Evolutionary conservation across 2,797 vertebrate genomes (phyloP), one percentile per base, ranked within the genome.

Genomic region (Megaceryle alcyon): DNA sequence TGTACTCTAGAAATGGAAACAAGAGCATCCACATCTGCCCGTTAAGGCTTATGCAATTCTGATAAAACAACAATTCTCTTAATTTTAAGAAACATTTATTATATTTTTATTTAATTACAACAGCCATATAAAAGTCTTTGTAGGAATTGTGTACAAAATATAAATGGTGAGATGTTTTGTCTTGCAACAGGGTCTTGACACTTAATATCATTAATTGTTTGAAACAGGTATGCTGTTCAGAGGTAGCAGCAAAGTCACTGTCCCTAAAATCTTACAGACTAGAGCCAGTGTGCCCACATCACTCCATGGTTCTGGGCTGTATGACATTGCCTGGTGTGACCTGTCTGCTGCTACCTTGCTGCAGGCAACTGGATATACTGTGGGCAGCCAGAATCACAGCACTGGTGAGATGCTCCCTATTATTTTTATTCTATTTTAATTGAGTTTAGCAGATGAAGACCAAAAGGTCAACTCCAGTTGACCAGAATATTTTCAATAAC

Each of bases 1-100:
- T 39, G 6, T 77, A n/a, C 22, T 90, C 54, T 37, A 65, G 33
- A 68, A 84, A 83, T 23, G 25, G 46, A 86, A 96, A 69, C 39
- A 39, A 31, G 39, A 75, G 19, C 29, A 72, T 63, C 35, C 39
- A 60, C 35, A 46, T 60, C 28, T 43, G 29, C 28, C 22, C 28
- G 15, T 82, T 86, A 86, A 3, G 77, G 31, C 14, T 70, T 22
- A 51, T 44, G 44, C 41, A 79, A 41, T 75, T 87, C 18, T 60
- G 11, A 70, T 61, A 26, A 51, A 78, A 46, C 12, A 35, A 11
- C 22, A 68, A 66, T 35, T 7, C 3, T 65, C 66, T 31, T 65
- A 59, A 56, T 82, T 83, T 82, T 46, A 78, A 56, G 64, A 71
- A 69, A 85, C 90, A 29, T 56, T 66, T 85, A 39, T 57, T 85